A percentile compares a stretch with the other conserved stretches of the same genome.
These are phyloP conservation scores for Microplitis deprimator DNA, from an alignment of 2,888 invertebrate genomes.

Conservation along the genomic window DNA sequence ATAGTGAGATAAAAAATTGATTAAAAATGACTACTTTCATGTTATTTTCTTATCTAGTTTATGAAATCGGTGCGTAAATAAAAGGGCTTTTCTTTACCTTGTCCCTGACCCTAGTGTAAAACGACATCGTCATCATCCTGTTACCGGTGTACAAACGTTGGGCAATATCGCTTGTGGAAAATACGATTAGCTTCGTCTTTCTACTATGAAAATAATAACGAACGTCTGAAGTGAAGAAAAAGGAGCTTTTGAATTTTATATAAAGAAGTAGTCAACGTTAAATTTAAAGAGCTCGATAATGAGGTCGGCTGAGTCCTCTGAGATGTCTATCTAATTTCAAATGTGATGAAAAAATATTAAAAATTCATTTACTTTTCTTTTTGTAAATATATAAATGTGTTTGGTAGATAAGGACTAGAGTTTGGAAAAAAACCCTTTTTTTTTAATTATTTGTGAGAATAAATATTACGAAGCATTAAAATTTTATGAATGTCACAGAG, in stretches of 20 bases:
- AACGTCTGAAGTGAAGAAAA: background rate
- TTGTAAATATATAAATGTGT: background rate
- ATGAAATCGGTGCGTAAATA: background rate
- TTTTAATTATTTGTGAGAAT: too few relatives aligned
- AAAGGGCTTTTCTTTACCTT: constrained; percentile 14
- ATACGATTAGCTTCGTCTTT: constrained; percentile 43
- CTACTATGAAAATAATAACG: constrained; percentile 20
- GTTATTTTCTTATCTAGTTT: background rate
- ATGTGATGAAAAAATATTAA: background rate
- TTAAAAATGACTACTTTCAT: background rate
- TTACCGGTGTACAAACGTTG: constrained; percentile 31
- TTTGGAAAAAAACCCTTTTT: background rate
- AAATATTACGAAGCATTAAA: too few relatives aligned
- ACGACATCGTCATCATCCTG: constrained; percentile 15
- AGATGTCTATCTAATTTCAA: background rate
- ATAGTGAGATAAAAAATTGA: background rate
- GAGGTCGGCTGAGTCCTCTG: constrained; percentile 1
- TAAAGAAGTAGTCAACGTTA: background rate
- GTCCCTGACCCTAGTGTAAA: constrained; percentile 33
- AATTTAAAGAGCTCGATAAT: constrained; percentile 8
- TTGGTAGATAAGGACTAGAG: background rate
- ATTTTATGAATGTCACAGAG: too few relatives aligned
- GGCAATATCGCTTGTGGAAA: constrained; percentile 37
- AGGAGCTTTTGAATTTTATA: constrained; percentile 13
- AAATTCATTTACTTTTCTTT: background rate